These are phyloP conservation scores for Tragopan temminckii DNA, from an alignment of 2,797 vertebrate species.

Conservation along the genomic window DNA sequence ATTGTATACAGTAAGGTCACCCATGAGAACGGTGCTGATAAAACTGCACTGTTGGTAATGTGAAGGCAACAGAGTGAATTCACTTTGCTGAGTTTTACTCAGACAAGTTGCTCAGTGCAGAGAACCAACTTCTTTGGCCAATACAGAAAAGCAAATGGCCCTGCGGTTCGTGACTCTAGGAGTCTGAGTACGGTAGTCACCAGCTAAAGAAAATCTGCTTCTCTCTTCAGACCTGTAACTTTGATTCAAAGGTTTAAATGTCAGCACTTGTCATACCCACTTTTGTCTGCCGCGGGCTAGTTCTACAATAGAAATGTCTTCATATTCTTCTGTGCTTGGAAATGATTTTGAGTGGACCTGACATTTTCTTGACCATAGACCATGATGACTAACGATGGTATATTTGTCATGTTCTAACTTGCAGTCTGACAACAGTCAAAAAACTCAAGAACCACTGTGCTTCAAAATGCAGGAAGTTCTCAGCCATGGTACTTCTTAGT, in stretches of 20 bases:
- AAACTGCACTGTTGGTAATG: not conserved
- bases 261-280: not conserved
- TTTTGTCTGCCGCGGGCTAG: not conserved
- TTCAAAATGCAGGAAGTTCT: conserved; percentile 12
- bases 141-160: not conserved
- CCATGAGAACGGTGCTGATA: not conserved
- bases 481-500: conserved; percentile 13
- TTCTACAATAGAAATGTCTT: not conserved
- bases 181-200: not conserved
- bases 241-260: conserved; percentile 45
- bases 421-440: conserved; percentile 17
- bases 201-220: not conserved
- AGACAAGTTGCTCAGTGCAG: not conserved
- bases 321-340: not conserved
- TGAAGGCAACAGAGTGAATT: not conserved
- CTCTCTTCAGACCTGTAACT: conserved; percentile 16
- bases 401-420: not conserved
- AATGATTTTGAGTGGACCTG: conserved; percentile 20
- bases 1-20: not conserved
- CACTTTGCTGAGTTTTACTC: not conserved
- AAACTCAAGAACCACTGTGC: not conserved
- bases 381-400: conserved; percentile 27
- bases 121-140: not conserved
- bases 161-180: not conserved
- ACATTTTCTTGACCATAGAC: conserved; percentile 37